Conservation (phyloP, 2,888 invertebrate species). For the Barypeithes pellucidus region DNA sequence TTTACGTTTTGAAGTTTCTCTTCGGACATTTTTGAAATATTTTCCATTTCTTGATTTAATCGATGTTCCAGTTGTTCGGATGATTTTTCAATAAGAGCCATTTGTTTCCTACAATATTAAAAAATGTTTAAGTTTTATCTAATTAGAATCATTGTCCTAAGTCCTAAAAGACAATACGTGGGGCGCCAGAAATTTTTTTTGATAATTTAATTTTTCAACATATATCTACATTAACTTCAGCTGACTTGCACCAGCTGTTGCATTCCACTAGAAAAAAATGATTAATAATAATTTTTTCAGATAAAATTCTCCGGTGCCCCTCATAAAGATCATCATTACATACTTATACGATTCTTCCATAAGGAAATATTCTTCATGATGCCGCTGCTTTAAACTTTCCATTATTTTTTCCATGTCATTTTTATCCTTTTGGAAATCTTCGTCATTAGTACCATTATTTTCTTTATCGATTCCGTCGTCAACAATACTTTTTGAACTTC, state of each 20-base stretch:
- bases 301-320: too few relatives aligned
- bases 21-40: constrained; percentile 71
- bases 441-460: neutral
- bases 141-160: too few relatives aligned
- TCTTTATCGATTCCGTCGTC: constrained; percentile 59
- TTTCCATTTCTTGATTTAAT: constrained; percentile 75
- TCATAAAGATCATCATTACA: too few relatives aligned
- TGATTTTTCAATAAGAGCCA: constrained; percentile 75
- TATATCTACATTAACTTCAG: too few relatives aligned
- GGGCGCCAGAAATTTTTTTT: too few relatives aligned
- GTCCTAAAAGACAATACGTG: too few relatives aligned
- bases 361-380: constrained; percentile 76
- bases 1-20: constrained; percentile 70
- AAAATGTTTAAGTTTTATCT: too few relatives aligned
- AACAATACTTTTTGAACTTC: constrained; percentile 57
- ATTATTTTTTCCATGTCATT: constrained; percentile 67
- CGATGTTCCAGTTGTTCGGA: constrained; percentile 74
- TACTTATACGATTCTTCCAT: constrained; percentile 79
- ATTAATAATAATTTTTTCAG: too few relatives aligned
- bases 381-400: constrained; percentile 73
- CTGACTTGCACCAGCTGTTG: too few relatives aligned
- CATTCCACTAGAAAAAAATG: too few relatives aligned
- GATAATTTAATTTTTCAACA: too few relatives aligned
- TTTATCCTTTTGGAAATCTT: constrained; percentile 43
- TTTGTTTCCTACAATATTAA: constrained; percentile 72